Base-by-base conservation (phyloP, 2,113 vertebrate species). In the Salvelinus alpinus region DNA sequence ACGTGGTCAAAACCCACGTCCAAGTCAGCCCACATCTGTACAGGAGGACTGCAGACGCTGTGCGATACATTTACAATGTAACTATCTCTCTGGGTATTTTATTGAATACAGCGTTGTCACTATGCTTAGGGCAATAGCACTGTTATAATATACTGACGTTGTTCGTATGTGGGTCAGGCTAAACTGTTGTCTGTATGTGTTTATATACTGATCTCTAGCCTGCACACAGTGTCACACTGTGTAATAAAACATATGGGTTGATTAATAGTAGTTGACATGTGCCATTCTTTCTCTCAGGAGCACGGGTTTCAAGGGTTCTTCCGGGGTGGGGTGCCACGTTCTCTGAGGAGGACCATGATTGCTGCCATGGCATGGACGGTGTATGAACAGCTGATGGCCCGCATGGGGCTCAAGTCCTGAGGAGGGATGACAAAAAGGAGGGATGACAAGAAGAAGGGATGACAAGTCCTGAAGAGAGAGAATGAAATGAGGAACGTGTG, bases 301-400 rank as follows among this genome's bases (percentile, higher is more conserved):
- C 92, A 95, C 0, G 95, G 96, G 12, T 70, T 95, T 16, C 71
- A 77, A 0, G 98, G 98, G 7, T 99, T 99, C 91, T 97, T 99
- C 88, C 92, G 93, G 54, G 98, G 97, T 0, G 91, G 95, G 0
- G 95, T 94, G 85, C 84, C 93, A 90, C 0, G 95, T 88, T 72
- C 73, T 86, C 78, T 85, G 92, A 92, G 97, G 73, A 93, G 97
- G 67, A 97, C 98, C 91, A 0, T 94, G 95, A 72, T 98, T 94
- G 96, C 97, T 3, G 95, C 98, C 0, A 97, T 99, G 98, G 96
- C 96, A 0, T 99, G 98, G 98, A 97, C 97, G 0, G 91, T 99
- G n/a, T 99, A 98, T 1, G 98, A 99, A 76, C 94, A 96, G 85
- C 95, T 98, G 94, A 99, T 99, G 98, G 87, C 94, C 12, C 94